Conservation (phyloP, 2,888 invertebrate species). For the Xestobium rufovillosum region DNA sequence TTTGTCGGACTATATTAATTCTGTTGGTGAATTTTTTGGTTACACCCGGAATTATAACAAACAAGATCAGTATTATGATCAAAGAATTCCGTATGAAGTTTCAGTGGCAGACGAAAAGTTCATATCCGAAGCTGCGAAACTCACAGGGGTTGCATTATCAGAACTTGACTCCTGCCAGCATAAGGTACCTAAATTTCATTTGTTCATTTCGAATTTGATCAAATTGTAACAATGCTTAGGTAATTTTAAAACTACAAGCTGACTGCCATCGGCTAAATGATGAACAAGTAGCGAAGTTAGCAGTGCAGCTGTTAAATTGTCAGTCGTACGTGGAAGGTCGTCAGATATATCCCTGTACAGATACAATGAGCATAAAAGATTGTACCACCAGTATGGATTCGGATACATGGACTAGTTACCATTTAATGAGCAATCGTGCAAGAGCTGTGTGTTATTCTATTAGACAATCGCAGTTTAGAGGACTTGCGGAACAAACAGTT, state of each 20-base stretch:
- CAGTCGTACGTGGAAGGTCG: slow-evolving; percentile 57
- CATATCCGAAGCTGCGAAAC: slow-evolving; percentile 52
- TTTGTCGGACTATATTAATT: slow-evolving; percentile 29
- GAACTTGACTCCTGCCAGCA: slow-evolving; percentile 58
- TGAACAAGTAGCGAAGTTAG: slow-evolving; percentile 58
- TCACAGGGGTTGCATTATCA: slow-evolving; percentile 49
- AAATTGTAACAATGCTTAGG: slow-evolving; percentile 36
- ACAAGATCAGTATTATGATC: slow-evolving; percentile 25
- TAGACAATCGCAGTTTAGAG: slow-evolving; percentile 57
- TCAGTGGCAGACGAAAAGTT: slow-evolving; percentile 53
- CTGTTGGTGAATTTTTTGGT: slow-evolving; percentile 28
- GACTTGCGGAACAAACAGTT: slow-evolving; percentile 56
- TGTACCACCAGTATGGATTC: slow-evolving; percentile 60
- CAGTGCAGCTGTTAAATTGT: slow-evolving; percentile 61
- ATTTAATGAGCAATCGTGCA: slow-evolving; percentile 58
- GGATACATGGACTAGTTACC: slow-evolving; percentile 63
- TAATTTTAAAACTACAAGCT: slow-evolving; percentile 52
- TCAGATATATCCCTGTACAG: slow-evolving; percentile 51
- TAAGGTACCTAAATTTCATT: slow-evolving; percentile 38
- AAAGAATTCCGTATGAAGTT: slow-evolving; percentile 48
- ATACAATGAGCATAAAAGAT: slow-evolving; percentile 54
- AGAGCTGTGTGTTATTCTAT: slow-evolving; percentile 60
- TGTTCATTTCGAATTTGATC: not conserved
- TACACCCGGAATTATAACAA: slow-evolving; percentile 20
- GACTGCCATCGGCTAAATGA: slow-evolving; percentile 55